Evolutionary conservation across 2,797 vertebrate species (phyloP).

Genomic region (Meda fulgida): DNA sequence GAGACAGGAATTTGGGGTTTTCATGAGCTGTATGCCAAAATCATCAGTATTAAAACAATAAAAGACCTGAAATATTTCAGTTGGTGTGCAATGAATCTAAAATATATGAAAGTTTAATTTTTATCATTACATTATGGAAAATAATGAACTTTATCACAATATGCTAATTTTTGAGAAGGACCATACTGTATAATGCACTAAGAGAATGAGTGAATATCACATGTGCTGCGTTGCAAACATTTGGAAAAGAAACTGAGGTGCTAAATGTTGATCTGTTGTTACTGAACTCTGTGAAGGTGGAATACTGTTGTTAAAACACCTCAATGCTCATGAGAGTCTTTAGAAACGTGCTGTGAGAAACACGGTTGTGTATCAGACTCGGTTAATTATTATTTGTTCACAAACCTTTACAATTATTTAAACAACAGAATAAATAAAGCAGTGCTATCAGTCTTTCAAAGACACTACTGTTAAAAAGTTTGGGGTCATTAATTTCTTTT

Average conservation of each 20-base stretch:
- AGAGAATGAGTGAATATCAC: not conserved
- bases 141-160: no score
- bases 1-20: no score
- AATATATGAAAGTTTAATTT: no score
- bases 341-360: not conserved
- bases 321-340: not conserved
- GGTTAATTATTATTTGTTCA: not conserved
- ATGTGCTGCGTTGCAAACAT: not conserved
- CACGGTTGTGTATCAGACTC: not conserved
- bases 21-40: no score
- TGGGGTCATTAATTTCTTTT: not conserved
- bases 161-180: no score
- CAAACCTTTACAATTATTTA: constrained; percentile 15
- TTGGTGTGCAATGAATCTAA: no score
- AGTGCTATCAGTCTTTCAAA: constrained; percentile 6
- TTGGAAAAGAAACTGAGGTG: not conserved
- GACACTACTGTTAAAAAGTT: not conserved
- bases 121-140: no score
- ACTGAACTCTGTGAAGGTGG: not conserved
- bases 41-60: no score
- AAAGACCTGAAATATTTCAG: no score
- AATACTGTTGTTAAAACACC: constrained; percentile 13
- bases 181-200: not conserved
- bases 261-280: not conserved
- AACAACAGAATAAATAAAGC: not conserved